These are phyloP conservation scores for Dromas ardeola DNA, from an alignment of 2,113 vertebrate species.

Conservation along the genomic window DNA sequence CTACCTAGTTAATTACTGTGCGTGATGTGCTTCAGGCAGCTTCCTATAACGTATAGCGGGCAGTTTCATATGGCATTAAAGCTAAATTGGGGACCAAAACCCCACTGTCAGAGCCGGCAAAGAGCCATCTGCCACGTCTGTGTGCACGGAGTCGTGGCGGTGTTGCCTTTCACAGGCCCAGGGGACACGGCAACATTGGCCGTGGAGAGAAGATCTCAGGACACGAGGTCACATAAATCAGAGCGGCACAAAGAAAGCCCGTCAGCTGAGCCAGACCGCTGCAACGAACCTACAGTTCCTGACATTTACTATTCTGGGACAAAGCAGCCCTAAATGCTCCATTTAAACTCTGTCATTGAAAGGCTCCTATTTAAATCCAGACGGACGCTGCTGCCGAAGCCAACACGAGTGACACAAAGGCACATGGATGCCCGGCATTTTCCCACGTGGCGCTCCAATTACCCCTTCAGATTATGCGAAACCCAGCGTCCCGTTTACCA, in stretches of 20 bases:
- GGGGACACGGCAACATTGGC: neutral
- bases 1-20: neutral
- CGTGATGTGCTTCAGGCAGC: neutral
- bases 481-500: neutral
- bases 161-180: neutral
- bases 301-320: neutral
- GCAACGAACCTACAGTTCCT: neutral
- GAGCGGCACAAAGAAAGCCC: neutral
- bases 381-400: rapidly evolving
- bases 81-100: neutral
- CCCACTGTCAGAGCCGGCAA: neutral
- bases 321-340: neutral
- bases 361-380: constrained; percentile 17
- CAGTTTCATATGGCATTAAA: neutral
- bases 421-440: neutral
- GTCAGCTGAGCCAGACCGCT: neutral
- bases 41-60: neutral
- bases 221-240: neutral
- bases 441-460: neutral
- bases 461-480: neutral
- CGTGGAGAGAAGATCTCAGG: neutral
- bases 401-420: neutral
- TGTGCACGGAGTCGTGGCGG: rapidly evolving
- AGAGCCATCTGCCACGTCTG: neutral
- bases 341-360: constrained; percentile 27